Conservation (phyloP, 2,888 invertebrate species). For the Drosophila cognata region DNA sequence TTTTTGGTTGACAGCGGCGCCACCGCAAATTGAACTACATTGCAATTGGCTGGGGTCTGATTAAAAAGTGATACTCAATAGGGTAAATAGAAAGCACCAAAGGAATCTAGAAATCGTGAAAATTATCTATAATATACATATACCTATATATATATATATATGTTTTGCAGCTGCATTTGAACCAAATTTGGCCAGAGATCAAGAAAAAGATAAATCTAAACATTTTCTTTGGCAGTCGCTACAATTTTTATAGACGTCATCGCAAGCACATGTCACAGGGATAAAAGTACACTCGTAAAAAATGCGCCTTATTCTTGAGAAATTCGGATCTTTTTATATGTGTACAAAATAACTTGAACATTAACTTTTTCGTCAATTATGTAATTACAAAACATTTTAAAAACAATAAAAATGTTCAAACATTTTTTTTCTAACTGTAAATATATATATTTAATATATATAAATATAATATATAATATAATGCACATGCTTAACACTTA, state of each 20-base stretch:
- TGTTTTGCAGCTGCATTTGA: constrained; percentile 12
- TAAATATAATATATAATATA: constrained; percentile 16
- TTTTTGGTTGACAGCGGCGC: constrained; percentile 27
- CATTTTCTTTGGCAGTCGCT: constrained; percentile 61
- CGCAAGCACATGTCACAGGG: constrained; percentile 56
- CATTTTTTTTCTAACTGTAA: not conserved
- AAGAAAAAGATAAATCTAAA: constrained; percentile 46
- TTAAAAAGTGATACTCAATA: constrained; percentile 48
- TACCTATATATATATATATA: not conserved
- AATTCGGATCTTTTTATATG: not conserved
- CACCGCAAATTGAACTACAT: constrained; percentile 72
- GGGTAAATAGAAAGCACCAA: constrained; percentile 24
- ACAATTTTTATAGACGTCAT: constrained; percentile 59
- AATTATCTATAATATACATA: not conserved
- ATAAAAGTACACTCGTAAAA: constrained; percentile 24
- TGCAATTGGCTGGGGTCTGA: constrained; percentile 28
- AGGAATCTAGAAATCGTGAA: not conserved
- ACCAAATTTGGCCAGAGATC: constrained; percentile 48
- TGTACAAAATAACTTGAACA: not conserved
- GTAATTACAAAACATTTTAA: not conserved
- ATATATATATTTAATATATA: not conserved
- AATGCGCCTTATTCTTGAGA: not conserved
- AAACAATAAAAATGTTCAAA: not conserved
- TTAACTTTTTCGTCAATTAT: not conserved
- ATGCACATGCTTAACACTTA: not conserved